phyloP scores from a whole-genome alignment of 1,140 invertebrate species.

The Cyclargus thomasi region DNA sequence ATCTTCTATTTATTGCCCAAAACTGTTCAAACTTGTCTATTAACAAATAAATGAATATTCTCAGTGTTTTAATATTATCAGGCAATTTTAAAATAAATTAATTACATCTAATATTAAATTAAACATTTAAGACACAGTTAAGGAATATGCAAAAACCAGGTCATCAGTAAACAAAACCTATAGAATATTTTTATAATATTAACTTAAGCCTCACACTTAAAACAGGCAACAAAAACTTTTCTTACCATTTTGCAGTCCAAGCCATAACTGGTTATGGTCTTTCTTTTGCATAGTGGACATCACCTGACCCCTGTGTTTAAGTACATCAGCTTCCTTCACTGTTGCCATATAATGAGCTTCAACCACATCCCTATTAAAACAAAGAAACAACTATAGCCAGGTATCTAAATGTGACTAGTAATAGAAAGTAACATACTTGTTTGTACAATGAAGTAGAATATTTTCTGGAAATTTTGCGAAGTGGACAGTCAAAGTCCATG shows the following conservation, averaged over 20 bases:
- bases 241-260: slow-evolving; percentile 92
- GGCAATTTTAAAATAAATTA: too few species aligned
- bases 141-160: too few species aligned
- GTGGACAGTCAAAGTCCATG: slow-evolving; percentile 96
- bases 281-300: slow-evolving; percentile 97
- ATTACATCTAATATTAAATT: too few species aligned
- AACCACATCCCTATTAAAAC: slow-evolving; percentile 86
- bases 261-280: slow-evolving; percentile 97
- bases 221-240: not conserved
- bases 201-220: too few species aligned
- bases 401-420: not conserved
- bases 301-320: slow-evolving; percentile 95
- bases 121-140: too few species aligned
- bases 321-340: slow-evolving; percentile 97
- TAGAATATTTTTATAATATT: too few species aligned
- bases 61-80: too few species aligned
- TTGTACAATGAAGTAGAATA: slow-evolving; percentile 84
- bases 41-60: not conserved
- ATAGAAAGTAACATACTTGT: slow-evolving; percentile 77
- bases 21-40: slow-evolving; percentile 98
- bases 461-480: slow-evolving; percentile 94
- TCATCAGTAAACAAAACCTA: too few species aligned
- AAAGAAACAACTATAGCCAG: slow-evolving; percentile 12
- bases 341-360: slow-evolving; percentile 96
- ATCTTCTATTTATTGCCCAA: slow-evolving; percentile 95